A percentile compares a stretch with the other conserved stretches of the same genome.
Evolutionary conservation across 2,888 invertebrate species (phyloP).

Genomic region (Latrodectus elegans): DNA sequence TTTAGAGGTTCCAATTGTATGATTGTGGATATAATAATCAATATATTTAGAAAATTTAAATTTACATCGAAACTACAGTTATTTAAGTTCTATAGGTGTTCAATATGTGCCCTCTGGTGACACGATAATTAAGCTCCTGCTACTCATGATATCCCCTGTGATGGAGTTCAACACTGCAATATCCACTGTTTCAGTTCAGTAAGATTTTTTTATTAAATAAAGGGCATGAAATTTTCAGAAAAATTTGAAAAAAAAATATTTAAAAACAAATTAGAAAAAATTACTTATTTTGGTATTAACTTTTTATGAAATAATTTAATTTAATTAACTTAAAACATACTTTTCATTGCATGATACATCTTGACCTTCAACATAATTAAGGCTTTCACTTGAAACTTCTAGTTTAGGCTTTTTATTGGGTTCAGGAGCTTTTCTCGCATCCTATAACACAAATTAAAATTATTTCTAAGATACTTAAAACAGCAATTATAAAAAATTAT

Average conservation of each 20-base stretch:
- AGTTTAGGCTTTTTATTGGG: slow-evolving; percentile 82
- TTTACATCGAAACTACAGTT: neutral
- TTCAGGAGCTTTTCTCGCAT: slow-evolving; percentile 75
- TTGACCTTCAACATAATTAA: slow-evolving; percentile 86
- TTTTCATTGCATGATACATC: slow-evolving; percentile 87
- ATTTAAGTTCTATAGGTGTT: neutral
- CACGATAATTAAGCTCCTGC: neutral
- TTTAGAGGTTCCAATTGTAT: no score
- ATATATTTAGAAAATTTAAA: no score
- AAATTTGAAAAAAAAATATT: no score
- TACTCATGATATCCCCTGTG: neutral
- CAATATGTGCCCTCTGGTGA: neutral
- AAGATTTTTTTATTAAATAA: no score
- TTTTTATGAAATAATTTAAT: no score
- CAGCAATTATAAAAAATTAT: no score
- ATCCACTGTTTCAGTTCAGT: no score
- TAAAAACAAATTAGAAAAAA: no score
- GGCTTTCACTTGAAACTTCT: slow-evolving; percentile 88
- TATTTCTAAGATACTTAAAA: no score
- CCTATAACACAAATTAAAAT: slow-evolving; percentile 34
- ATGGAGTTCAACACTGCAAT: neutral
- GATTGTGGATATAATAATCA: no score
- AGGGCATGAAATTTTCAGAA: no score
- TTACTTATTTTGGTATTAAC: no score
- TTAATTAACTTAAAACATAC: slow-evolving; percentile 70